Evolutionary conservation across 2,888 invertebrate genomes (phyloP).

Genomic region (Synanthedon vespiformis): DNA sequence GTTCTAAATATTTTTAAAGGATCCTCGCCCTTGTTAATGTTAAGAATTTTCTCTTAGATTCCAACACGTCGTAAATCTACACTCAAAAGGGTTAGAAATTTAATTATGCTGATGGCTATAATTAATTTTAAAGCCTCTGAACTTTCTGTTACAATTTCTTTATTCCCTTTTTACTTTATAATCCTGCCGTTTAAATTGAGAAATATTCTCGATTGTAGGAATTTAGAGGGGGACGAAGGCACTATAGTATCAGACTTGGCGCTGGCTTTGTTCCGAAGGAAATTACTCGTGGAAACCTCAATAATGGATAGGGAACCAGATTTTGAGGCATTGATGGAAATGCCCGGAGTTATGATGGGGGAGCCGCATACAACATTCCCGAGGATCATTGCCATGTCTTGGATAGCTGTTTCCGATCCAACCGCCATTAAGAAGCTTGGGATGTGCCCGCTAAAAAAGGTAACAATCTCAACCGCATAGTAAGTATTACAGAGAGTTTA

Average conservation of each 20-base stretch:
- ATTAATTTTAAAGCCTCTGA: too few species aligned
- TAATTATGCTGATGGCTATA: too few species aligned
- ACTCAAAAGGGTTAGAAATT: too few species aligned
- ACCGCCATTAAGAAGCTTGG: conserved; percentile 32
- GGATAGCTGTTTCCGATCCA: conserved; percentile 46
- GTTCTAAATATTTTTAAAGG: too few species aligned
- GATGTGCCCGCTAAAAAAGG: conserved; percentile 48
- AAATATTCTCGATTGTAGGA: conserved; percentile 17
- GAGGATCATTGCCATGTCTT: conserved; percentile 38
- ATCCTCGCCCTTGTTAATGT: background rate
- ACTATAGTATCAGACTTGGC: conserved; percentile 31
- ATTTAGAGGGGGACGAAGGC: conserved; percentile 50
- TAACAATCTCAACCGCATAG: conserved; percentile 6
- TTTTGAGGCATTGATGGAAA: conserved; percentile 41
- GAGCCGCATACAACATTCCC: conserved; percentile 52
- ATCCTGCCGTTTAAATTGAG: too few species aligned
- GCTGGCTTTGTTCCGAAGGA: conserved; percentile 30
- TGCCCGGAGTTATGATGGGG: conserved; percentile 44
- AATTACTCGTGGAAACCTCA: conserved; percentile 42
- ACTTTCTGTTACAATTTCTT: too few species aligned
- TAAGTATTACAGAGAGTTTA: too few species aligned
- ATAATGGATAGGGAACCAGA: conserved; percentile 45
- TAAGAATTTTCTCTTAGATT: background rate
- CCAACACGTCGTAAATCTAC: too few species aligned
- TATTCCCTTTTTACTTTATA: too few species aligned